These are phyloP conservation scores for Ctenodactylus gundi DNA, from an alignment of 2,113 vertebrate genomes.

Conservation along the genomic window DNA sequence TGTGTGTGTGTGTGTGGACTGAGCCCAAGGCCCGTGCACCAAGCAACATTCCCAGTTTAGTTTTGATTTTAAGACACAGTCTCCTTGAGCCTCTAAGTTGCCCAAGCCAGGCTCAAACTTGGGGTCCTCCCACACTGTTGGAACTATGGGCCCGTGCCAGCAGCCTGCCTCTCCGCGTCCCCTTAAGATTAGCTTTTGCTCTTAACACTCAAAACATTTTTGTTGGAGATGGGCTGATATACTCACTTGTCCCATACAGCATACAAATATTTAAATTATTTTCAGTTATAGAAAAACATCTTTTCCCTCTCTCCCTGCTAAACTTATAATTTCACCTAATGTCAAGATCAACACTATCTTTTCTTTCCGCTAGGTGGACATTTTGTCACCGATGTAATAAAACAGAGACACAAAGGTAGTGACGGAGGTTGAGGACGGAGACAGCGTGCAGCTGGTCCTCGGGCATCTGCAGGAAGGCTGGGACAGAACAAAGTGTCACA, in stretches of 20 bases:
- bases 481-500: neutral
- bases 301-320: neutral
- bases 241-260: neutral
- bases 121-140: too few relatives aligned
- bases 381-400: neutral
- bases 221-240: neutral
- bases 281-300: neutral
- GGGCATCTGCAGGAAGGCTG: fast-evolving
- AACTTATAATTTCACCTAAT: neutral
- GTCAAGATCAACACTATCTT: neutral
- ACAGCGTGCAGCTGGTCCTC: neutral
- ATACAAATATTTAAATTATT: neutral
- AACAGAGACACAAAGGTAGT: neutral
- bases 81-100: too few relatives aligned
- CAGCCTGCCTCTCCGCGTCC: too few relatives aligned
- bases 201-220: neutral
- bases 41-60: too few relatives aligned
- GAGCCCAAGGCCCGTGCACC: too few relatives aligned
- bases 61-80: too few relatives aligned
- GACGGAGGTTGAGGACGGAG: neutral
- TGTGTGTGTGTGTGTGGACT: too few relatives aligned
- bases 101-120: too few relatives aligned
- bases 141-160: too few relatives aligned
- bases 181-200: neutral
- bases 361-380: neutral